Base-by-base conservation (phyloP, 2,113 vertebrate genomes). In the Notechis scutatus region DNA sequence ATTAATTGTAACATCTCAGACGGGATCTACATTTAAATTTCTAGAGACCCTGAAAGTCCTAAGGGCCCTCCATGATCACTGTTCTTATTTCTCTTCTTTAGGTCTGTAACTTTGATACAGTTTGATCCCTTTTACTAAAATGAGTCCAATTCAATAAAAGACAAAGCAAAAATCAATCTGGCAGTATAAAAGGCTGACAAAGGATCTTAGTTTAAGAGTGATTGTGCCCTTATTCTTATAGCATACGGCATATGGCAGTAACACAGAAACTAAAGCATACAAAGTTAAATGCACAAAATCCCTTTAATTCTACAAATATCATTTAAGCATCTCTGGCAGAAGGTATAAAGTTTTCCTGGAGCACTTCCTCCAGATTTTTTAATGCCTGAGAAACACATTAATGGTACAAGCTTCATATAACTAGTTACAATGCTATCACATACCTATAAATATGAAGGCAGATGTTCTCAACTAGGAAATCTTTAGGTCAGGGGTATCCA, bases 401-500 rank as follows among this genome's bases (percentile, higher is more conserved):
- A 81, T 21, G 74, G 21, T 81, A 21, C 8, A 81, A 21, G 34
- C 74, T 81, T 81, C 74, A 81, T 81, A 39, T 39, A 42, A 81
- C 18, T 81, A 81, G 7, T 21, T 42, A 21, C 23, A 81, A 81
- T 42, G 69, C 74, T 81, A 81, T 74, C 15, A 20, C n/a, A 74
- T 81, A 18, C 15, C 91, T 88, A 20, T 92, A 95, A 94, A 93
- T 52, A 88, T 39, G 54, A 34, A 88, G n/a, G 5, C 47, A 87
- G 47, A 87, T 52, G 5, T 52, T 29, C 47, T 52, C 12, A 87
- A 87, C 24, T 52, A 18, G 29, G 47, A 52, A 21, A 88, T 69
- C 5, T 69, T 69, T 34, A 69, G 64, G 15, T 69, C 14, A 69
- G 29, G 12, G 14, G 14, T 69, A 34, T 69, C 29, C 29, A n/a